Evolutionary conservation across 2,113 vertebrate species (phyloP), one percentile per base, ranked within the genome.

Genomic region (Rafetus swinhoei): DNA sequence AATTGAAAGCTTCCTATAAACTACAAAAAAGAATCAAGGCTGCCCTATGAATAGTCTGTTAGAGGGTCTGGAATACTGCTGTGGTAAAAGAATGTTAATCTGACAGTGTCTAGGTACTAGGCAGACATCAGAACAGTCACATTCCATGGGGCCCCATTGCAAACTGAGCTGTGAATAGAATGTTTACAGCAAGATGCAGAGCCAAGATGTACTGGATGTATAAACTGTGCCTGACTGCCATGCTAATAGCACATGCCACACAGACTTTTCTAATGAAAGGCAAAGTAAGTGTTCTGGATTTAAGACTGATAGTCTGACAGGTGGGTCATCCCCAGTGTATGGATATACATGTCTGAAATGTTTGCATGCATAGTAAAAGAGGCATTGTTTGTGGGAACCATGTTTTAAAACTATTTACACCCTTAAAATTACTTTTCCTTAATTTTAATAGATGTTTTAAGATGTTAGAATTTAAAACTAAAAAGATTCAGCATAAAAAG

Each of bases 81-180:
- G 79, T 95, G 96, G 91, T 90, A 95, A 89, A 86, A 92, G 90
- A 85, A 92, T 69, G 77, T 90, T 81, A 94, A 95, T 90, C 91
- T 97, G 92, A 79, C 4, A 90, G 93, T 91, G 88, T 94, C 92
- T 90, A 89, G 72, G 91, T 97, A 94, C 88, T 35, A 96, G 94
- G 81, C 94, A 91, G 84, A 89, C 92, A 88, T 93, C 1, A 55
- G 95, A 94, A 94, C 89, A 1, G 81, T 81, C 88, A 92, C 92
- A 95, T 96, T 96, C 93, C 93, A 72, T 79, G 93, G 96, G 94
- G 92, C 93, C 95, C 95, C 5, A 7, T 93, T 94, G 91, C 92
- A 88, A 74, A 9, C n/a, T 4, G 90, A 91, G 93, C 93, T 95
- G 95, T 90, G 94, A 96, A 93, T 79, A 1, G 50, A 74, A 83